These are phyloP conservation scores for Delia radicum DNA, from an alignment of 1,140 invertebrate species.

Conservation along the genomic window DNA sequence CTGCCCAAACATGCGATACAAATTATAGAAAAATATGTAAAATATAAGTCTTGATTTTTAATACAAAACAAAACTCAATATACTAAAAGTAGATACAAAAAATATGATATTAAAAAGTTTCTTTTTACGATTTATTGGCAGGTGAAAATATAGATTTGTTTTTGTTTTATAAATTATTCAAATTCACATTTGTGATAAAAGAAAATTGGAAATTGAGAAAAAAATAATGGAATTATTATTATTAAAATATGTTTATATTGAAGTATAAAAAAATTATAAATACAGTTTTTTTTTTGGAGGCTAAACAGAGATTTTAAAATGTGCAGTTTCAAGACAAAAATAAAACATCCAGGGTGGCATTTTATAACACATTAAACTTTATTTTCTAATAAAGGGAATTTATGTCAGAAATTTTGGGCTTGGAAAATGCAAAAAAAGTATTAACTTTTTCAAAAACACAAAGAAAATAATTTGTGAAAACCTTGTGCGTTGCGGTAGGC, in stretches of 20 bases:
- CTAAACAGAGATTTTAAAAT: too few relatives aligned
- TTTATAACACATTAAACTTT: too few relatives aligned
- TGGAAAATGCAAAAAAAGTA: too few relatives aligned
- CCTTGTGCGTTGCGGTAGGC: too few relatives aligned
- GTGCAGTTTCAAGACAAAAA: too few relatives aligned
- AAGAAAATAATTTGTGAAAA: too few relatives aligned
- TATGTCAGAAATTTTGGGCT: too few relatives aligned
- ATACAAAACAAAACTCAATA: neutral
- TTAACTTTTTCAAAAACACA: too few relatives aligned
- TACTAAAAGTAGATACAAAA: neutral
- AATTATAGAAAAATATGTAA: neutral
- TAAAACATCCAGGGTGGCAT: too few relatives aligned
- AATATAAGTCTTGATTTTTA: neutral
- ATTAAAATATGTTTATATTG: neutral
- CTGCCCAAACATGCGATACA: neutral
- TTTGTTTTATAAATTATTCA: neutral
- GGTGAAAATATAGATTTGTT: neutral
- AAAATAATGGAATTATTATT: neutral
- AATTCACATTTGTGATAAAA: conserved; percentile 14
- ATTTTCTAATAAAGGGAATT: too few relatives aligned
- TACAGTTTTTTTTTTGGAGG: neutral
- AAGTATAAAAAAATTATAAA: neutral
- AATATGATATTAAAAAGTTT: neutral
- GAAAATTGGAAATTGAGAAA: neutral
- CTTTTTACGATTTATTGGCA: conserved; percentile 10